Evolutionary conservation across 2,797 vertebrate species (phyloP).

Genomic region (Aulostomus chinensis): DNA sequence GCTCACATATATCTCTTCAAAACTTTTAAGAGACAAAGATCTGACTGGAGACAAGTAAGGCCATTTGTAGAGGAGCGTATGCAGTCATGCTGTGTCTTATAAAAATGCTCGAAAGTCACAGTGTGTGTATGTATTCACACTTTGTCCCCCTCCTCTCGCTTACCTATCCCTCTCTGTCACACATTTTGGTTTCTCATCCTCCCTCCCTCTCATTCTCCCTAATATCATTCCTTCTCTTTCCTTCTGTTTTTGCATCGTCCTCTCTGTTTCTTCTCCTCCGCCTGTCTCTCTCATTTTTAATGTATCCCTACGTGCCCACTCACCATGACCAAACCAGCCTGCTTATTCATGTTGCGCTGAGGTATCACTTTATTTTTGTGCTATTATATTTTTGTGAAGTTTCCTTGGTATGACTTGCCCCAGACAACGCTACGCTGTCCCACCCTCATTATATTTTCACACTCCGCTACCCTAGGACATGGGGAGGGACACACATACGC

Average conservation of each 20-base stretch:
- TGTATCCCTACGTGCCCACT: conserved; percentile 37
- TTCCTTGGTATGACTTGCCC: conserved; percentile 53
- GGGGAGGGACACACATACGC: neutral
- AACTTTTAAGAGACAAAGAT: conserved; percentile 16
- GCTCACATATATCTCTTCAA: neutral
- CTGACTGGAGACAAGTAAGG: conserved; percentile 11
- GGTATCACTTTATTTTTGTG: conserved; percentile 63
- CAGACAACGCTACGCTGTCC: conserved; percentile 66
- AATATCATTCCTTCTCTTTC: conserved; percentile 6
- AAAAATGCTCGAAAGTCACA: conserved; percentile 14
- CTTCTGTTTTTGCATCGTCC: conserved; percentile 2
- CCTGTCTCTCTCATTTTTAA: conserved; percentile 27
- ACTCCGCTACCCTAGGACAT: conserved; percentile 56
- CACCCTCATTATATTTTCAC: conserved; percentile 82
- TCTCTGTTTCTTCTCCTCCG: conserved; percentile 2
- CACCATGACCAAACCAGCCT: conserved; percentile 56
- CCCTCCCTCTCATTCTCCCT: conserved; percentile 3
- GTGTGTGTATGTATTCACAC: conserved; percentile 1
- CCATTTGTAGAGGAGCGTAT: conserved; percentile 17
- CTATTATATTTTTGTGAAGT: conserved; percentile 64
- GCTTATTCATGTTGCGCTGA: conserved; percentile 63
- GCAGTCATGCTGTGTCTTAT: conserved; percentile 11
- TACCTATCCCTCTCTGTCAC: conserved; percentile 2
- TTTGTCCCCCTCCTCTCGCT: conserved; percentile 3
- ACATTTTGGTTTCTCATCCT: conserved; percentile 2